Evolutionary conservation across 2,113 vertebrate species (phyloP).

Genomic region (Hyaena hyaena): DNA sequence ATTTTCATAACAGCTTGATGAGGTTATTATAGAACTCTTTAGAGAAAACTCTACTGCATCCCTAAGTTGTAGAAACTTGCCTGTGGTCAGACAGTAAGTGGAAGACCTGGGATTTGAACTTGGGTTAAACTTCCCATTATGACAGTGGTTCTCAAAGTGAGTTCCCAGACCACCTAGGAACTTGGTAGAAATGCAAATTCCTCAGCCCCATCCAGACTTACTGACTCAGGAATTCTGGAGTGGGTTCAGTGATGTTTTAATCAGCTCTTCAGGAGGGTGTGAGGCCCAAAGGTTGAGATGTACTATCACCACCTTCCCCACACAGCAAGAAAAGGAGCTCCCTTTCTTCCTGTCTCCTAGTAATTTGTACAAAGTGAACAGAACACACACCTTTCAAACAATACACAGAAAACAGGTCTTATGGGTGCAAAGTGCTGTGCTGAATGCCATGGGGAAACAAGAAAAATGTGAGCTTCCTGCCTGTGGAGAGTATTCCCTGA

Average conservation of each 20-base stretch:
- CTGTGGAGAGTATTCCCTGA: neutral
- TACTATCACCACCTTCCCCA: neutral
- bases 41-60: neutral
- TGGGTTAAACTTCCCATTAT: neutral
- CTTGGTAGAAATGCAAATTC: constrained; percentile 18
- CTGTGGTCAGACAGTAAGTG: neutral
- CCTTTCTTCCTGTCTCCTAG: neutral
- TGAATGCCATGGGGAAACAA: neutral
- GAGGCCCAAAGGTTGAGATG: neutral
- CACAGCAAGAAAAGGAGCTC: neutral
- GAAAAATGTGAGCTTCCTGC: neutral
- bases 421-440: neutral
- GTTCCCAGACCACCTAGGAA: neutral
- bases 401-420: too few species aligned
- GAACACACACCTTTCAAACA: neutral
- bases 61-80: neutral
- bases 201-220: neutral
- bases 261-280: neutral
- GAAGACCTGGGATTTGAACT: neutral
- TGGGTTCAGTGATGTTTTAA: neutral
- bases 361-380: neutral
- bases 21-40: neutral
- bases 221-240: neutral
- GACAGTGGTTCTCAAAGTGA: neutral
- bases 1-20: neutral